Evolutionary conservation across 2,797 vertebrate genomes (phyloP), one percentile per base, ranked within the genome.

Genomic region (Nasua narica): DNA sequence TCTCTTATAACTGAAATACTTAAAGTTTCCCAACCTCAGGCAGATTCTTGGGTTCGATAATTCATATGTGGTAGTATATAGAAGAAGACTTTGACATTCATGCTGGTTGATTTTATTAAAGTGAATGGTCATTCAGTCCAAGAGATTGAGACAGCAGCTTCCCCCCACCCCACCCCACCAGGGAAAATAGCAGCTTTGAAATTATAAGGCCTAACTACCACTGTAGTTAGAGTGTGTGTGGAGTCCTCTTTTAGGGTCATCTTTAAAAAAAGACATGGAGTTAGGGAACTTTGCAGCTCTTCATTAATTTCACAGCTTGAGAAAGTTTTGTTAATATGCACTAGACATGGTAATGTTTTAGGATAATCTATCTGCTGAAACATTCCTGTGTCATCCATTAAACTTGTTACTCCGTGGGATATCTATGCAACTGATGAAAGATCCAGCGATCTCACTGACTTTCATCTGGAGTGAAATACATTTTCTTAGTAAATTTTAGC

Each of bases 401-500:
- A 87, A 87, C 56, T 95, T 94, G 74, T 95, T 88, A 92, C 74
- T 52, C 25, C 56, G 50, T 87, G 37, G n/a, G 97, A 58, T 97
- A 98, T 92, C 83, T 95, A 1, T 82, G 96, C 35, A 89, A 77
- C 96, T 97, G 97, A 81, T 98, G 91, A 96, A 86, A 95, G 85
- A 95, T 95, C 43, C 27, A 56, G 60, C 70, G 96, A 91, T 83
- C 56, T 95, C 19, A 2, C 58, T 91, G 87, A 62, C 86, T 97
- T 90, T 86, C 40, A 62, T 93, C 95, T 98, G 96, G 46, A 95
- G 25, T 48, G 85, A 96, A 98, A 95, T 84, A 91, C 4, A 90
- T 97, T 97, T 92, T 97, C 27, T 79, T 96, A 72, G 72, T 91
- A 98, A 97, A 96, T 97, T 97, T 98, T 94, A 97, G 70, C 60